Percentiles rank a stretch among this genome's conserved stretches.
phyloP scores from a whole-genome alignment of 2,888 invertebrate genomes.

The Polymixis flavicincta region DNA sequence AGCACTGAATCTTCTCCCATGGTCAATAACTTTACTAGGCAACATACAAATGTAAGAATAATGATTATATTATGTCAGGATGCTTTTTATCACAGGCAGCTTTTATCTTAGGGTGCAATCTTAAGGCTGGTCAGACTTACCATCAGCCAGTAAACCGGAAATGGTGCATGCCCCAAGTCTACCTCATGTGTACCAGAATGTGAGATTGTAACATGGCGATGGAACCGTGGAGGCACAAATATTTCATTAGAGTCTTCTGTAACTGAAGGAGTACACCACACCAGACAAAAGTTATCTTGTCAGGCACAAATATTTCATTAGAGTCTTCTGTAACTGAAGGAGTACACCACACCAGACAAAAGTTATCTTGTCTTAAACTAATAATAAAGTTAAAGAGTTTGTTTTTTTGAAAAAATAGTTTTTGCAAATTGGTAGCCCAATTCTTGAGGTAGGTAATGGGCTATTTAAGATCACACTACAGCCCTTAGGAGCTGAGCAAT shows the following conservation, averaged over 20 bases:
- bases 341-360: background rate
- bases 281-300: background rate
- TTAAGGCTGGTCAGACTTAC: background rate
- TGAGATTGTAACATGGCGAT: background rate
- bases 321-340: background rate
- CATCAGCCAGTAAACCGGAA: background rate
- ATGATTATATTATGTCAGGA: background rate
- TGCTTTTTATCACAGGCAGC: background rate
- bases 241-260: background rate
- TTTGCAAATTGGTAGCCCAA: too few relatives aligned
- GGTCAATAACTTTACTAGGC: slow-evolving; percentile 80
- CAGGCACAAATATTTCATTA: background rate
- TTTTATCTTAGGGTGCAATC: background rate
- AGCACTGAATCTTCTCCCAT: slow-evolving; percentile 81
- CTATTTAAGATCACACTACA: too few relatives aligned
- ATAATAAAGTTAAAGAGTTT: background rate
- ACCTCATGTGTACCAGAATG: background rate
- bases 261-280: background rate
- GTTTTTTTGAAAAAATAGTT: too few relatives aligned
- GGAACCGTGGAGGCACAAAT: background rate
- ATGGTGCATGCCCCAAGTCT: background rate
- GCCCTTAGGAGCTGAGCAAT: too few relatives aligned
- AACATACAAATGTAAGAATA: slow-evolving; percentile 79
- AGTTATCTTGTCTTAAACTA: background rate
- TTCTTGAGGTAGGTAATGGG: too few relatives aligned